These are phyloP conservation scores for Apis florea DNA, from an alignment of 1,140 invertebrate genomes.

Conservation along the genomic window DNA sequence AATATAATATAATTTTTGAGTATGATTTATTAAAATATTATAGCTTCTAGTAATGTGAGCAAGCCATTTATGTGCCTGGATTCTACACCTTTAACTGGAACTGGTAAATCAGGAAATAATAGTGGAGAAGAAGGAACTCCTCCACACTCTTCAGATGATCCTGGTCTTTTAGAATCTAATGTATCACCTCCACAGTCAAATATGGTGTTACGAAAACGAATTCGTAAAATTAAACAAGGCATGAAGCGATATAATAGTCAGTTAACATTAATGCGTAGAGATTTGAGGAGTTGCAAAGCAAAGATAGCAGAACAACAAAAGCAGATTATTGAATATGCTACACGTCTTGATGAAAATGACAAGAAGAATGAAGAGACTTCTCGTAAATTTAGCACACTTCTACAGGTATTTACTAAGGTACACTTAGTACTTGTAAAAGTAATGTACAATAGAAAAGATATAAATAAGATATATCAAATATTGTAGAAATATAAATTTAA, in stretches of 20 bases:
- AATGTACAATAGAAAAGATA: background rate
- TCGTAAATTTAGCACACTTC: conserved; percentile 91
- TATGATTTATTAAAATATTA: conserved; percentile 40
- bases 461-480: too few species aligned
- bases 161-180: conserved; percentile 81
- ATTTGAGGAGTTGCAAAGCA: conserved; percentile 88
- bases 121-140: conserved; percentile 77
- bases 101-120: conserved; percentile 73
- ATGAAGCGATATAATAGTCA: conserved; percentile 94
- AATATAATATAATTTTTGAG: conserved; percentile 4
- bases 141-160: conserved; percentile 77
- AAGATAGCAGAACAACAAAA: conserved; percentile 91
- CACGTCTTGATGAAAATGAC: conserved; percentile 91
- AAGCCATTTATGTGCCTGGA: conserved; percentile 85
- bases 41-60: conserved; percentile 82
- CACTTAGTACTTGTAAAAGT: conserved; percentile 39
- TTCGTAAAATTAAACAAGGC: conserved; percentile 92
- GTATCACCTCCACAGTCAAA: conserved; percentile 88
- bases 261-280: conserved; percentile 86
- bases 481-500: background rate
- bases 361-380: conserved; percentile 94
- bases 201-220: conserved; percentile 91
- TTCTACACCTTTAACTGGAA: conserved; percentile 81
- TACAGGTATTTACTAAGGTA: conserved; percentile 85
- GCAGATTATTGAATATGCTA: conserved; percentile 90